phyloP scores from a whole-genome alignment of 1,140 invertebrate genomes.

The Calosoma granatense region DNA sequence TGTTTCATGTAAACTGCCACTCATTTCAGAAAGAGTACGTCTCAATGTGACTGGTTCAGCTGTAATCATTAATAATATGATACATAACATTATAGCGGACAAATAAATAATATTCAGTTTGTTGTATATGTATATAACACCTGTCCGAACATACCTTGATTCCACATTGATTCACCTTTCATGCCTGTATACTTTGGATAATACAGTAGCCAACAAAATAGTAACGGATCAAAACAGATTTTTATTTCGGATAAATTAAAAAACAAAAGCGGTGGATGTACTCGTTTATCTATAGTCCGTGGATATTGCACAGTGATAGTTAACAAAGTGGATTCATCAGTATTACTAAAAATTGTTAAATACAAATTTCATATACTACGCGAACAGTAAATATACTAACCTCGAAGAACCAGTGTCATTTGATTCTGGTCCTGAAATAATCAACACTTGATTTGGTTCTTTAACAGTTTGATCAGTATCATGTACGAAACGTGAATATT shows the following conservation, averaged over 20 bases:
- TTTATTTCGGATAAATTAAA: constrained; percentile 47
- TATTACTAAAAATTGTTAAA: constrained; percentile 21
- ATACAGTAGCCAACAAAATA: constrained; percentile 52
- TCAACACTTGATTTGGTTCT: constrained; percentile 41
- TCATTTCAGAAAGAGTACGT: constrained; percentile 28
- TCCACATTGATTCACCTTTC: constrained; percentile 29
- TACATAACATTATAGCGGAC: constrained; percentile 36
- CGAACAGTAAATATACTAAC: too few relatives aligned
- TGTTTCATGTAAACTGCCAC: constrained; percentile 29
- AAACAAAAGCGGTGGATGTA: constrained; percentile 44
- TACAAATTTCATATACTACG: too few relatives aligned
- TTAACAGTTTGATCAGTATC: too few relatives aligned
- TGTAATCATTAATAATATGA: constrained; percentile 35
- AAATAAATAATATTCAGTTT: constrained; percentile 35
- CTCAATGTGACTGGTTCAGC: constrained; percentile 28
- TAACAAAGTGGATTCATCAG: constrained; percentile 31
- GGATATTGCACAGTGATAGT: constrained; percentile 44
- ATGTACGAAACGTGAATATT: background rate
- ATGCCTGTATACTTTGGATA: constrained; percentile 32
- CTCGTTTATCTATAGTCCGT: constrained; percentile 33
- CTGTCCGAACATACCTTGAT: constrained; percentile 29
- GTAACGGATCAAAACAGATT: constrained; percentile 47
- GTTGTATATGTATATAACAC: background rate
- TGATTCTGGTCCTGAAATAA: constrained; percentile 45
- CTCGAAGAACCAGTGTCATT: constrained; percentile 15